phyloP scores from a whole-genome alignment of 2,113 vertebrate genomes.

The Carlito syrichta region DNA sequence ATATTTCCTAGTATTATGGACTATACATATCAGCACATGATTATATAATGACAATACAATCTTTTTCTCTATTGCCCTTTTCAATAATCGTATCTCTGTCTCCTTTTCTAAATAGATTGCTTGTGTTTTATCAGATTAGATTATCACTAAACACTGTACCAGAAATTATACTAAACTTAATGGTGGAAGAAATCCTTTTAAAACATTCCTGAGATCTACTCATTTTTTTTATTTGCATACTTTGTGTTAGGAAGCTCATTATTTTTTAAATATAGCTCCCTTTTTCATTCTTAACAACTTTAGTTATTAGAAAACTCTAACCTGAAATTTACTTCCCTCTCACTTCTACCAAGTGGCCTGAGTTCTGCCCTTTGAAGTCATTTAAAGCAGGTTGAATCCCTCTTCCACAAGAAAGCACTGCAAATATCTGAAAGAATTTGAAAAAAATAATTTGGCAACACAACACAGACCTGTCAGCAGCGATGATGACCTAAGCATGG shows the following conservation, averaged over 20 bases:
- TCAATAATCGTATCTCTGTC: neutral
- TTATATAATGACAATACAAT: neutral
- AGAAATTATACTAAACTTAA: neutral
- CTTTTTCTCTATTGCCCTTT: neutral
- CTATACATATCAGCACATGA: neutral
- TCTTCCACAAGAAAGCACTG: neutral
- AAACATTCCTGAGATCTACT: neutral
- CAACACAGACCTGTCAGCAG: neutral
- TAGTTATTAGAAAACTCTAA: neutral
- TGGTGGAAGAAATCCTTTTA: neutral
- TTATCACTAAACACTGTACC: neutral
- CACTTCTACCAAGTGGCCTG: neutral
- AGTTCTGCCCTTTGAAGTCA: neutral
- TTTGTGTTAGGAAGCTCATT: neutral
- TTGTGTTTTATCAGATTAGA: conserved; percentile 10
- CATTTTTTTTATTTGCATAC: neutral
- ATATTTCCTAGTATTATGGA: neutral
- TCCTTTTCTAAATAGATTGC: neutral
- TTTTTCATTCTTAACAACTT: neutral
- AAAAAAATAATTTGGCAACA: neutral
- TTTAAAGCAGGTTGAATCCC: neutral
- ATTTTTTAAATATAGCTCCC: neutral
- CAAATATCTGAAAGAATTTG: neutral
- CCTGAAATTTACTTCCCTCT: neutral
- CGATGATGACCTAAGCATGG: neutral